Conservation (phyloP, 2,113 vertebrate genomes). For the Muntiacus reevesi region DNA sequence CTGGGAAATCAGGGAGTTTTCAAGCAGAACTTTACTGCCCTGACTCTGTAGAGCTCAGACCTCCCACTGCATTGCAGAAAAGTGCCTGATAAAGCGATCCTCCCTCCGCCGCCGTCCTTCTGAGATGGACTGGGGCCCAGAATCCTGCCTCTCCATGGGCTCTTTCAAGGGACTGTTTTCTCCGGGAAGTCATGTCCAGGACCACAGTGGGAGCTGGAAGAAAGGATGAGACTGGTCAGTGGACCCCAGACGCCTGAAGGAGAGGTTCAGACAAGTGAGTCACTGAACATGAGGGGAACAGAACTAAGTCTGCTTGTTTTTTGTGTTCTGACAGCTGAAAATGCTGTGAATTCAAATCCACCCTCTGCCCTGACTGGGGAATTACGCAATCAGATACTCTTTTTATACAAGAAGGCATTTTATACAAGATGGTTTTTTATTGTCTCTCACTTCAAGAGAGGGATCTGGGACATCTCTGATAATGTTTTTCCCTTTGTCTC, state of each 20-base stretch:
- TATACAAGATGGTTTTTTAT: not conserved
- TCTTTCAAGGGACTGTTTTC: not conserved
- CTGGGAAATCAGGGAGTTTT: not conserved
- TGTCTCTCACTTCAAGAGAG: not conserved
- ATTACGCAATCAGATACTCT: not conserved
- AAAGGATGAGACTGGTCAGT: not conserved
- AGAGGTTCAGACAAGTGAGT: not conserved
- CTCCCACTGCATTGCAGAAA: not conserved
- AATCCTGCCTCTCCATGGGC: not conserved
- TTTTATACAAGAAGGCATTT: not conserved
- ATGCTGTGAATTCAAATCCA: not conserved
- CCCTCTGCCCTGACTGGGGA: not conserved
- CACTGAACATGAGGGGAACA: not conserved
- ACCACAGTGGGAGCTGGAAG: not conserved
- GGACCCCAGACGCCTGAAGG: not conserved
- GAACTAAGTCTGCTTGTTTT: not conserved
- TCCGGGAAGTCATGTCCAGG: not conserved
- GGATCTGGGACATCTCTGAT: not conserved
- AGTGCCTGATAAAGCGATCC: not conserved
- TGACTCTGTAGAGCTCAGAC: not conserved
- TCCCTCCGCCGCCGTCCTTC: not conserved
- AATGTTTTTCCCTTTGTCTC: not conserved
- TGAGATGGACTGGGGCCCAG: not conserved
- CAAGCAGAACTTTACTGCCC: not conserved
- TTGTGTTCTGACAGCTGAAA: not conserved